Percentiles rank a stretch among this genome's conserved stretches.
phyloP scores from a whole-genome alignment of 2,888 invertebrate species.

The Unio delphinus region DNA sequence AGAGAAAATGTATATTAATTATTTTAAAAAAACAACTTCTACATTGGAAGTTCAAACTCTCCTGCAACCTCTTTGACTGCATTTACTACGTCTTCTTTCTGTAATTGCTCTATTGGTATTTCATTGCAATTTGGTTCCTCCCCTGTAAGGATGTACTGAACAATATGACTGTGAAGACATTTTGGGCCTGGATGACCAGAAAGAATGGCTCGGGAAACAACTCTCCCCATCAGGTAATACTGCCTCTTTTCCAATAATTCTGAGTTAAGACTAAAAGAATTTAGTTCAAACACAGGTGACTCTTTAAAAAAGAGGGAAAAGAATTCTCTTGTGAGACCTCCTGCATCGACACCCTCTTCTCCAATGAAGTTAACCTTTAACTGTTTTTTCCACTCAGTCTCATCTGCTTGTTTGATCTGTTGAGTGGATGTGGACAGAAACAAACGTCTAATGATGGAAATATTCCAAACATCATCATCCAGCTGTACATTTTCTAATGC shows the following conservation, averaged over 20 bases:
- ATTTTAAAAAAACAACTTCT: too few species aligned
- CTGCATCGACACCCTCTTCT: slow-evolving; percentile 20
- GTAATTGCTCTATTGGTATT: slow-evolving; percentile 2
- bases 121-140: slow-evolving; percentile 1
- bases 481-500: neutral
- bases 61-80: slow-evolving; percentile 11
- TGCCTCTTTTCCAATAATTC: slow-evolving; percentile 11
- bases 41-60: too few species aligned
- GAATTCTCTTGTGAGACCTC: slow-evolving; percentile 14
- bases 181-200: slow-evolving; percentile 18
- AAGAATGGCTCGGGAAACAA: slow-evolving; percentile 7
- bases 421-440: slow-evolving; percentile 12
- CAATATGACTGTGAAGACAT: slow-evolving; percentile 10
- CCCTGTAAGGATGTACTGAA: slow-evolving; percentile 9
- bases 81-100: slow-evolving; percentile 2
- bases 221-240: slow-evolving; percentile 12
- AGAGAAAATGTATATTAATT: too few species aligned
- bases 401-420: slow-evolving; percentile 8
- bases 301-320: slow-evolving; percentile 11
- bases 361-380: slow-evolving; percentile 13
- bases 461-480: slow-evolving; percentile 3
- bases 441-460: slow-evolving; percentile 8
- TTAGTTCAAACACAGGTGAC: slow-evolving; percentile 15
- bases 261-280: slow-evolving; percentile 11
- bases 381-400: slow-evolving; percentile 14